phyloP scores from a whole-genome alignment of 2,888 invertebrate species.

The Pterobdella sp. region DNA sequence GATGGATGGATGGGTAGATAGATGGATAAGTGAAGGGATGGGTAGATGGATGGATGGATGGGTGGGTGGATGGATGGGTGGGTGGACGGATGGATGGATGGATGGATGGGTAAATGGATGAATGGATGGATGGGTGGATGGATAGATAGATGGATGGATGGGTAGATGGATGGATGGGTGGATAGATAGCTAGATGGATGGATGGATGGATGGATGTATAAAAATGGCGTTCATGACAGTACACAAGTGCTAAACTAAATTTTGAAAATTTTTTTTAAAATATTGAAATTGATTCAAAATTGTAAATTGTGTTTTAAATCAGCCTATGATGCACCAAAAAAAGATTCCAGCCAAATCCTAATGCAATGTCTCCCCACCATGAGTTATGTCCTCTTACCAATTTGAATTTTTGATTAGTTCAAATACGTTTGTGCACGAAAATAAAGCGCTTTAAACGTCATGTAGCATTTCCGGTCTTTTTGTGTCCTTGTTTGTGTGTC shows the following conservation, averaged over 20 bases:
- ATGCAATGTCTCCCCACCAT: too few species aligned
- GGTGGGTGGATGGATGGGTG: background rate
- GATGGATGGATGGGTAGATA: too few species aligned
- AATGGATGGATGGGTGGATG: constrained; percentile 7
- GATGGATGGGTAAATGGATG: constrained; percentile 12
- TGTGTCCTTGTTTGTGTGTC: too few species aligned
- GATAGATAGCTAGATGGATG: background rate
- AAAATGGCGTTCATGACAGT: background rate
- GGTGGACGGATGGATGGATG: constrained; percentile 6
- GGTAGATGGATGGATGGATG: background rate
- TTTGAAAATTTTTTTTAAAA: background rate
- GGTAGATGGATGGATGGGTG: background rate
- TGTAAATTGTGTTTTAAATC: background rate
- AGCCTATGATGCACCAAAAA: too few species aligned
- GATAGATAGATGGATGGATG: background rate
- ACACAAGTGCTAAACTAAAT: background rate
- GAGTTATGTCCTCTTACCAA: too few species aligned
- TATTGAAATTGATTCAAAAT: background rate
- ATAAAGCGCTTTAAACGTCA: too few species aligned
- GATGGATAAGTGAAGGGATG: background rate
- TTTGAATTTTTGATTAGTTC: too few species aligned
- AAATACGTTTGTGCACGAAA: too few species aligned
- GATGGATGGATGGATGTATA: background rate
- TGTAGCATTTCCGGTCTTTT: too few species aligned
- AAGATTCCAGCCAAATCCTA: too few species aligned